Conservation (phyloP, 2,113 vertebrate species). For the Siniperca chuatsi region DNA sequence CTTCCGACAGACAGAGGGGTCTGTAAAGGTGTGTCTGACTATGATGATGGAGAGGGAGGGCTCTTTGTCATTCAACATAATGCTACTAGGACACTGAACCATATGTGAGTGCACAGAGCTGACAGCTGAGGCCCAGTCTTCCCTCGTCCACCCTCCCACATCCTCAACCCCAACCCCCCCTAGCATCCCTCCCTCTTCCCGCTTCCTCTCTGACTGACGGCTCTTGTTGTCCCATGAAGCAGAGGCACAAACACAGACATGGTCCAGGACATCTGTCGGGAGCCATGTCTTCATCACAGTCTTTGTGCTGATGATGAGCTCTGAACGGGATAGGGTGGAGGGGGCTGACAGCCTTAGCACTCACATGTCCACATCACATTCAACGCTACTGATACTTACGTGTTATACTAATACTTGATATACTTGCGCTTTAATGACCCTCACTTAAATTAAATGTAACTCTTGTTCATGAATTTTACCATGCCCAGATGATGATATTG, state of each 20-base stretch:
- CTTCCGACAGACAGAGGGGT: constrained; percentile 47
- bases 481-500: background rate
- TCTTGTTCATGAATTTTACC: background rate
- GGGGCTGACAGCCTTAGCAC: constrained; percentile 9
- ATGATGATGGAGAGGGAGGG: constrained; percentile 61
- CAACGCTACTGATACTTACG: background rate
- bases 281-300: constrained; percentile 70
- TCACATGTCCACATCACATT: constrained; percentile 23
- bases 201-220: constrained; percentile 67
- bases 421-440: constrained; percentile 20
- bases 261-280: constrained; percentile 67
- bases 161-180: constrained; percentile 57
- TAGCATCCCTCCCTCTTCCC: constrained; percentile 51
- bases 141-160: constrained; percentile 59
- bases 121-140: constrained; percentile 77
- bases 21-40: constrained; percentile 59
- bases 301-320: constrained; percentile 65
- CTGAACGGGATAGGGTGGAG: constrained; percentile 33
- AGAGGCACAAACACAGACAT: constrained; percentile 64
- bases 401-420: constrained; percentile 1
- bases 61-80: constrained; percentile 77
- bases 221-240: constrained; percentile 65
- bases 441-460: background rate
- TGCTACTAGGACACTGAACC: constrained; percentile 73
- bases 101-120: constrained; percentile 74